Evolutionary conservation across 2,797 vertebrate genomes (phyloP), one percentile per base, ranked within the genome.

Genomic region (Ctenosaura bakeri): DNA sequence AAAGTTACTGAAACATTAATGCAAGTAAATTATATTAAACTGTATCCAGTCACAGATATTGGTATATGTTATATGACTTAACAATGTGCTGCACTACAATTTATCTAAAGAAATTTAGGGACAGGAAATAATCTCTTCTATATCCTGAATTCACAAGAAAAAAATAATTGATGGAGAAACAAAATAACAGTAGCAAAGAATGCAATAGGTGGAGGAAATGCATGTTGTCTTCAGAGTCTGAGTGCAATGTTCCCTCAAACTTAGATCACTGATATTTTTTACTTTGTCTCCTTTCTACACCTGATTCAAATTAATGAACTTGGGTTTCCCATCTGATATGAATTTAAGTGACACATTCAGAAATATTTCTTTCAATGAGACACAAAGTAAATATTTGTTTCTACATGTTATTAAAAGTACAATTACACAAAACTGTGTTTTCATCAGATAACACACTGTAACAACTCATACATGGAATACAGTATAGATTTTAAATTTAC

Each of bases 1-100:
- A 10, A 87, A 82, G 6, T 0, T 87, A 85, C 92, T 56, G 76
- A 81, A 69, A n/a, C 46, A 89, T 56, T 18, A 42, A 85, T 85
- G 24, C 20, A 85, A 10, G 91, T 90, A 93, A 18, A 76, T 66
- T 52, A 1, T 66, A 62, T 74, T 32, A 81, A 71, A 66, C 32
- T 26, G 10, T 24, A 80, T n/a, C 1, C 10, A 52, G 32, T n/a
- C 62, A 42, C 32, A 83, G 38, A 46, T 7, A 76, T 20, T 38
- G 54, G 9, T 56, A 13, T 38, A 13, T 4, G 20, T 38, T 74
- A 74, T 35, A 38, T 80, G 20, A 71, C 66, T 10, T n/a, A 35
- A 42, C 1, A 76, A 38, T 52, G 29, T 1, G 76, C 20, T 50
- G 35, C 29, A 14, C 42, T 76, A 88, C 18, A 74, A 35, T 38